Base-by-base conservation (phyloP, 2,113 vertebrate species). In the Zosterops borbonicus region DNA sequence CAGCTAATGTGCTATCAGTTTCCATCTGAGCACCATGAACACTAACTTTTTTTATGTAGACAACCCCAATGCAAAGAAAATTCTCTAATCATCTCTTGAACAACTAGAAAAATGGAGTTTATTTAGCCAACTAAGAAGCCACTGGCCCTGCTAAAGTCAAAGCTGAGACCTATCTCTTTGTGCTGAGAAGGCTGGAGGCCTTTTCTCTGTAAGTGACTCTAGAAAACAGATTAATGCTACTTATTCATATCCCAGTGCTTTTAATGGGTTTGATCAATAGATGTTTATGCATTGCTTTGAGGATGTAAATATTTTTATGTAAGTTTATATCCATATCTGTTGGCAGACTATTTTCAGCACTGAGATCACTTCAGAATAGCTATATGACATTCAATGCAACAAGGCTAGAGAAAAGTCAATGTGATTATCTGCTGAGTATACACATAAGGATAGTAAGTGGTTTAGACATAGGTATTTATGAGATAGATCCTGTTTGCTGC, bases 281-380 rank as follows among this genome's bases (percentile, higher is more conserved):
- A 74, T 31, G 56, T 75, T 77, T 68, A 75, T 17, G 60, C n/a
- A 64, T 23, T 86, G 52, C 80, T 94, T 53, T 65, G 20, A 92
- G 59, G 55, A 60, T 56, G 20, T 35, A 78, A 86, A 56, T 78
- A 83, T 68, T 93, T 35, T 83, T 94, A 53, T 56, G 58, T 19
- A 92, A 85, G 76, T 80, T 89, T 90, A 37, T 70, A 87, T 78
- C 92, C 68, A 37, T 77, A 49, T 93, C 86, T 87, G 27, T 37
- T 71, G 31, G 64, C 63, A 89, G 52, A 89, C 18, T 37, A 22
- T 28, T 81, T 95, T 96, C 89, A 76, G 65, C 75, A 73, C 50
- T 27, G 56, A 95, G 44, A 82, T 92, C 65, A 59, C 68, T 71
- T 92, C 89, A 71, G 41, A 92, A 92, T 59, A 96, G 74, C 64